These are phyloP conservation scores for Caenorhabditis afra DNA, from an alignment of 2,888 invertebrate genomes.

Conservation along the genomic window DNA sequence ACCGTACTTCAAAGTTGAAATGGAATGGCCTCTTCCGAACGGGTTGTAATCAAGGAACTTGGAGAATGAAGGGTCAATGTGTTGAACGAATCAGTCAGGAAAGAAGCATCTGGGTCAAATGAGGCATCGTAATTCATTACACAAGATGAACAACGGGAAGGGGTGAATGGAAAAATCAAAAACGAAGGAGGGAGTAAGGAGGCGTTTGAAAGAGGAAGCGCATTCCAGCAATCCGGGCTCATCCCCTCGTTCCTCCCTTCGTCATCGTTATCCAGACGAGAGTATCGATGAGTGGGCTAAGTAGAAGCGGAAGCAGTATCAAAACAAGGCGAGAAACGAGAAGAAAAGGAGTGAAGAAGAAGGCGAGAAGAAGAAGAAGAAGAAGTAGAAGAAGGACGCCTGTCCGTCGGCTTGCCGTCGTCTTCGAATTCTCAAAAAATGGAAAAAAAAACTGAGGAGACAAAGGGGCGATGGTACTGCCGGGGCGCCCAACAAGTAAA, in stretches of 20 bases:
- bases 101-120: constrained; percentile 39
- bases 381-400: not conserved
- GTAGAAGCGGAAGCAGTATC: constrained; percentile 9
- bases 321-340: constrained; percentile 1
- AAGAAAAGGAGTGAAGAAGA: too few species aligned
- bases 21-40: not conserved
- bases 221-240: too few species aligned
- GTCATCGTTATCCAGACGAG: not conserved
- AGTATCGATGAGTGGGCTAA: constrained; percentile 13
- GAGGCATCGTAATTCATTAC: constrained; percentile 35
- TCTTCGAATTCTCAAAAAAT: constrained; percentile 26
- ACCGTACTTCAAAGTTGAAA: not conserved
- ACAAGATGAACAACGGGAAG: not conserved
- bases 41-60: not conserved
- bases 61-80: not conserved
- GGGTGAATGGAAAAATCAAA: not conserved
- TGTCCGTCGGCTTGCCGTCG: constrained; percentile 11
- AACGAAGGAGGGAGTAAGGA: too few species aligned
- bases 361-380: not conserved
- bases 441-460: constrained; percentile 28
- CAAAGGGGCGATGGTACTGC: constrained; percentile 1
- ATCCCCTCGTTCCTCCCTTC: too few species aligned
- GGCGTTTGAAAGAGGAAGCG: too few species aligned
- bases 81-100: constrained; percentile 19
- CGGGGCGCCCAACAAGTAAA: constrained; percentile 2